phyloP scores from a whole-genome alignment of 30 jellyfish, hydroid and myxozoan species.

The Hydractinia symbiolongicarpus region DNA sequence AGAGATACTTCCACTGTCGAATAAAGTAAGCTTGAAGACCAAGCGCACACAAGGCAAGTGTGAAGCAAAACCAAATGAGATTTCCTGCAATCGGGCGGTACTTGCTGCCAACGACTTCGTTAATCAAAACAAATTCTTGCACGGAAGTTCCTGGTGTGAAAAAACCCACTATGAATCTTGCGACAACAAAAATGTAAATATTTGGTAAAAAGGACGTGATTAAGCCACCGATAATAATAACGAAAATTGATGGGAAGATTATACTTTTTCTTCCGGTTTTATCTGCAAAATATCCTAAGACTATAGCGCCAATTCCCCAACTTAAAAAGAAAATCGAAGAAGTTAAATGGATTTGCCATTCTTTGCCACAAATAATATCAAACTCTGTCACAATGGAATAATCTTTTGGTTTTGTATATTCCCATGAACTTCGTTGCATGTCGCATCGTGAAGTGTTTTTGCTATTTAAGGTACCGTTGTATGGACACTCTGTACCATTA shows the following conservation, averaged over 20 bases:
- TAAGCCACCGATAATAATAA: constrained; percentile 29
- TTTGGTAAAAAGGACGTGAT: constrained; percentile 62
- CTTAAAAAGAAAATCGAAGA: constrained; percentile 55
- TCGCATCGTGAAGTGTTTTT: constrained; percentile 2
- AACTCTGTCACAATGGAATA: constrained; percentile 66
- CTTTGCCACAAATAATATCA: constrained; percentile 67
- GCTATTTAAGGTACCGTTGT: constrained; percentile 23
- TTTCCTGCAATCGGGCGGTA: constrained; percentile 82
- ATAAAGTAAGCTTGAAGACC: constrained; percentile 77
- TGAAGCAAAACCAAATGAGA: constrained; percentile 47
- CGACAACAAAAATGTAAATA: constrained; percentile 34
- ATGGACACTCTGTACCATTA: constrained; percentile 49
- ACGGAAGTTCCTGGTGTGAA: constrained; percentile 61
- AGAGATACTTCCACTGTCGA: constrained; percentile 69
- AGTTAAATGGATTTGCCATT: constrained; percentile 45
- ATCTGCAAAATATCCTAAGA: constrained; percentile 73
- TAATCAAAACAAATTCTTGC: constrained; percentile 51
- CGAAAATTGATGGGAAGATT: constrained; percentile 44
- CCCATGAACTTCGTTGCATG: constrained; percentile 58
- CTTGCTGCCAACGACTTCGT: constrained; percentile 76
- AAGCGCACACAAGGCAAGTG: constrained; percentile 48
- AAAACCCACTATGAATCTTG: constrained; percentile 60
- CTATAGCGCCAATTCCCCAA: constrained; percentile 72
- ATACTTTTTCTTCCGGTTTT: constrained; percentile 64
- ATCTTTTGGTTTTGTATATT: constrained; percentile 44